Base-by-base conservation (phyloP, 2,888 invertebrate genomes). In the Linyphia triangularis region DNA sequence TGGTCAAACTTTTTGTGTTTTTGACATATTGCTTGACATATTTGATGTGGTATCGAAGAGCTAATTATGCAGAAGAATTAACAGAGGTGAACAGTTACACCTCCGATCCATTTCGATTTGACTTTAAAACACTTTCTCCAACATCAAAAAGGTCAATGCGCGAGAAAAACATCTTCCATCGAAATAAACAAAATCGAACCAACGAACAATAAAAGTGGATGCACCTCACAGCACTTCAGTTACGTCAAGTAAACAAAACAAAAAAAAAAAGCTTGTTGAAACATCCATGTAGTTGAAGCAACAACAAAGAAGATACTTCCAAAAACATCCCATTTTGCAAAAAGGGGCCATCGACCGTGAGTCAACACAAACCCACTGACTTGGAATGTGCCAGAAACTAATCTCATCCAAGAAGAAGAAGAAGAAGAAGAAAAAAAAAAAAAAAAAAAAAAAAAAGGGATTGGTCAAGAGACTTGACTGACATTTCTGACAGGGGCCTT, bases 351-450 rank as follows among this genome's bases (percentile, higher is more conserved):
- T 57, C 40, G 84, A 22, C 84, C 84, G 28, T 26, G 13, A 63
- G 69, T 37, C 84, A 84, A 77, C 75, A 77, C 28, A 84, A 84
- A 84, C 84, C 84, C 59, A 84, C 75, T 84, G 84, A 84, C 84
- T 84, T 69, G 75, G 75, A 75, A 57, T 69, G 51, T 82, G 59
- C 6, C 5, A 16, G 16, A 51, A n/a, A n/a, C n/a, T n/a, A n/a
- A n/a, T n/a, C n/a, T n/a, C n/a, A n/a, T n/a, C n/a, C n/a, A n/a
- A n/a, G n/a, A n/a, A n/a, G n/a, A n/a, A n/a, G n/a, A n/a, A n/a
- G n/a, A n/a, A n/a, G n/a, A n/a, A n/a, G n/a, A n/a, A n/a, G n/a
- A n/a, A n/a, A n/a, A n/a, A n/a, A n/a, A n/a, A n/a, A n/a, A n/a
- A n/a, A n/a, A n/a, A n/a, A n/a, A n/a, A n/a, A n/a, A n/a, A n/a